Evolutionary conservation across 1,140 invertebrate species (phyloP).

Genomic region (Lethrus apterus): DNA sequence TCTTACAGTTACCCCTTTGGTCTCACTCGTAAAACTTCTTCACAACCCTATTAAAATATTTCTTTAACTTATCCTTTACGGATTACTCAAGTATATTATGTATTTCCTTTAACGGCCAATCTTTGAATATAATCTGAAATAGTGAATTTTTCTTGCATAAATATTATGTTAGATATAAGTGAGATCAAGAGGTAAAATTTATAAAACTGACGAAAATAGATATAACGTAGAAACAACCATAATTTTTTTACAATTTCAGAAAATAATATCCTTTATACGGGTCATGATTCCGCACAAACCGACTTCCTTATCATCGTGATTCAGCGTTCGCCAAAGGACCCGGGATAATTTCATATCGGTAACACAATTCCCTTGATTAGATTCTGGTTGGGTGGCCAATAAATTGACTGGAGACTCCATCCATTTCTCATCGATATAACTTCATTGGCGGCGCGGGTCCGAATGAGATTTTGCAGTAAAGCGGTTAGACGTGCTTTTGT

Average conservation of each 20-base stretch:
- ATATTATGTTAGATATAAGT: no score
- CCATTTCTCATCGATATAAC: slow-evolving; percentile 37
- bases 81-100: no score
- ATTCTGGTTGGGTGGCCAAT: slow-evolving; percentile 39
- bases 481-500: neutral
- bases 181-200: no score
- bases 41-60: no score
- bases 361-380: slow-evolving; percentile 39
- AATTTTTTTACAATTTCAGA: neutral
- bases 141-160: no score
- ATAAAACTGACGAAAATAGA: no score
- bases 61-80: no score
- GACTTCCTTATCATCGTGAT: slow-evolving; percentile 17
- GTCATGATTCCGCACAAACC: neutral
- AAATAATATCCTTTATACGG: neutral
- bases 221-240: slow-evolving; percentile 5
- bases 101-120: no score
- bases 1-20: no score
- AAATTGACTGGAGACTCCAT: slow-evolving; percentile 37
- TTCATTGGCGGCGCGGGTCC: slow-evolving; percentile 29
- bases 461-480: slow-evolving; percentile 17
- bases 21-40: no score
- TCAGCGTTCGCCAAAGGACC: slow-evolving; percentile 25
- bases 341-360: slow-evolving; percentile 33
- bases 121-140: no score